Evolutionary conservation across 2,113 vertebrate species (phyloP).

Genomic region (Glareola pratincola): DNA sequence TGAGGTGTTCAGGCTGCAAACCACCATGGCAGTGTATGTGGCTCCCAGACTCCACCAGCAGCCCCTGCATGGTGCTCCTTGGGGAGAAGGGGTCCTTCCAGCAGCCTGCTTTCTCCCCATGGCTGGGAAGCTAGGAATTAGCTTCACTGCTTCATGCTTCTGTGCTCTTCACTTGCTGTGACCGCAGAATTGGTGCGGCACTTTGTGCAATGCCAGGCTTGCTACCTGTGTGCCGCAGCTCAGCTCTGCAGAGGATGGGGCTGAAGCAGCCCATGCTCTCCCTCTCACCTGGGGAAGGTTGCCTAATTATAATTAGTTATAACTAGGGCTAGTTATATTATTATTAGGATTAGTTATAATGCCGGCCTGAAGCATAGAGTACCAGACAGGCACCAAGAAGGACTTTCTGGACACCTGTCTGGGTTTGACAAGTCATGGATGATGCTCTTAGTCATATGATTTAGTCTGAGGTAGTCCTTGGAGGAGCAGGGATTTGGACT

Average conservation of each 20-base stretch:
- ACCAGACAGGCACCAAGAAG: neutral
- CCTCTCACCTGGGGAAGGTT: neutral
- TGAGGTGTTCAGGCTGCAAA: neutral
- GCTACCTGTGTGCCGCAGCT: neutral
- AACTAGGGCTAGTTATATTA: too few species aligned
- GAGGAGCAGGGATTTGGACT: neutral
- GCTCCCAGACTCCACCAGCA: neutral
- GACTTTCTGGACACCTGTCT: neutral
- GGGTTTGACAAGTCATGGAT: neutral
- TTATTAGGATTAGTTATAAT: neutral
- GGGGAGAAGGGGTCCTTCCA: neutral
- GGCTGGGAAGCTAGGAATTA: neutral
- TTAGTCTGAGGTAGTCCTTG: neutral
- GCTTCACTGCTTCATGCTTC: neutral
- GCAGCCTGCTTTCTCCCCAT: neutral
- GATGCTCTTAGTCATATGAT: accelerated
- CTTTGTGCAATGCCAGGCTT: neutral
- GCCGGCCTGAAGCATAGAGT: neutral
- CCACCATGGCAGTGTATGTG: neutral
- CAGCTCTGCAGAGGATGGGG: neutral
- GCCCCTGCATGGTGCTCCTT: neutral
- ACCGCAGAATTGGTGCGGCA: neutral
- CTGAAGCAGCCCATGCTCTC: neutral
- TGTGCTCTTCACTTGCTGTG: neutral
- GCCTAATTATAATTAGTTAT: neutral